Conservation (phyloP, 2,113 vertebrate genomes). For the Boleophthalmus pectinirostris region DNA sequence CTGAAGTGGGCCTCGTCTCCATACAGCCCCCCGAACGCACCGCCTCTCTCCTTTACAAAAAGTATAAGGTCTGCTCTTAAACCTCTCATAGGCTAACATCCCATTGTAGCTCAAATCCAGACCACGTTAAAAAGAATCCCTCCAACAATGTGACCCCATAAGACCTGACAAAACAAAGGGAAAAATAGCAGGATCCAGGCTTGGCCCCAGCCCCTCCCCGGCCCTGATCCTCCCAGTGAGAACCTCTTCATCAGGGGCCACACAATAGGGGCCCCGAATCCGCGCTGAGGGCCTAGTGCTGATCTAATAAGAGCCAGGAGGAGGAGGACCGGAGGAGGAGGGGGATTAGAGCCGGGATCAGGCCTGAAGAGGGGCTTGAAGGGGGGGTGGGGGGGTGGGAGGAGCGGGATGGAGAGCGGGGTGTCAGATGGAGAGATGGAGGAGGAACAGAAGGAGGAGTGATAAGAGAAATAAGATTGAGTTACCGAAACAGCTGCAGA, state of each 20-base stretch:
- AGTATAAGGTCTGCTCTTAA: slow-evolving; percentile 8
- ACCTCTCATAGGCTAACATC: slow-evolving; percentile 11
- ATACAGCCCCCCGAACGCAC: slow-evolving; percentile 17
- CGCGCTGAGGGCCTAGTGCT: slow-evolving; percentile 5
- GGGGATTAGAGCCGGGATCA: slow-evolving; percentile 1
- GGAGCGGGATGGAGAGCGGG: not conserved
- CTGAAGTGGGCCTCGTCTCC: slow-evolving; percentile 19
- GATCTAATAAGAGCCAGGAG: slow-evolving; percentile 6
- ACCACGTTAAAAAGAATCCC: slow-evolving; percentile 9
- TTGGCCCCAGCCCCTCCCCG: not conserved
- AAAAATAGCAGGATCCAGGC: slow-evolving; percentile 47
- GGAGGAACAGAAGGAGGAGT: not conserved
- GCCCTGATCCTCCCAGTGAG: slow-evolving; percentile 3
- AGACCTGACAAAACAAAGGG: slow-evolving; percentile 6
- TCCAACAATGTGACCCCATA: slow-evolving; percentile 15
- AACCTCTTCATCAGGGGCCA: slow-evolving; percentile 13
- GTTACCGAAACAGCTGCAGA: not conserved
- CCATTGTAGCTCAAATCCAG: slow-evolving; percentile 8
- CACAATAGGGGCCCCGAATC: slow-evolving; percentile 10
- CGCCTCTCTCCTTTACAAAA: not conserved
- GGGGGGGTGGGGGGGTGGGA: no score
- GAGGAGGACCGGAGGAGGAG: not conserved
- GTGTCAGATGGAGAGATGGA: not conserved
- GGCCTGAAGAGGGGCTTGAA: not conserved
- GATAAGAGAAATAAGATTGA: not conserved